Base-by-base conservation (phyloP, 2,888 invertebrate genomes). In the Yponomeuta plumbellus region DNA sequence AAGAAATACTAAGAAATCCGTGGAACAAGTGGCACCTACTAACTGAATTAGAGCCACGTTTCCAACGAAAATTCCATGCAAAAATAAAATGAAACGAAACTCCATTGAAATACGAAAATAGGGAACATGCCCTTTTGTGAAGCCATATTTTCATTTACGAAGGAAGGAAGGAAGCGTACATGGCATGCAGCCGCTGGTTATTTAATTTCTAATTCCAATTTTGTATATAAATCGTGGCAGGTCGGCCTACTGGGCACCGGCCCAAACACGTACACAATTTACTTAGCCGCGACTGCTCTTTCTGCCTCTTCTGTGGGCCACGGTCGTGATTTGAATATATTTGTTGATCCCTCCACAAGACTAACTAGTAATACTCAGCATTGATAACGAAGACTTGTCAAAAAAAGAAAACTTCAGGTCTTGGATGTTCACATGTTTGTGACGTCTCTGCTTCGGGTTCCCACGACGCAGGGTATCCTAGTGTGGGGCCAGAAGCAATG, bases 241-340 rank as follows among this genome's bases (percentile, higher is more conserved):
- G 79, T 74, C 78, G 85, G 78, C 81, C 84, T 77, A 85, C 85
- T 88, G 85, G 89, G 90, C 88, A 82, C 70, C 69, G 83, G 75
- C 86, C 88, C 88, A 88, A 84, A 81, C 88, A 88, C 87, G 89
- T 89, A 83, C 84, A 85, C 85, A 87, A 88, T 89, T 88, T 88
- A 88, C 87, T 88, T 86, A 89, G 83, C 79, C 73, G 73, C 76
- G 78, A 83, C 78, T 77, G 79, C 75, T 76, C 75, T 58, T 34
- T 22, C 64, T 64, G 65, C 57, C 44, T 44, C 22, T 40, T 20
- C 64, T 62, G n/a, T 62, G 39, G 64, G 40, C 39, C 75, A 76
- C 76, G 75, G 67, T 76, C 86, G 84, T 86, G 88, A 85, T 86
- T 82, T 81, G 85, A 87, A 88, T 87, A 83, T 78, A 78, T 76